These are phyloP conservation scores for Clarias fuscus DNA, from an alignment of 2,797 vertebrate genomes.

Conservation along the genomic window DNA sequence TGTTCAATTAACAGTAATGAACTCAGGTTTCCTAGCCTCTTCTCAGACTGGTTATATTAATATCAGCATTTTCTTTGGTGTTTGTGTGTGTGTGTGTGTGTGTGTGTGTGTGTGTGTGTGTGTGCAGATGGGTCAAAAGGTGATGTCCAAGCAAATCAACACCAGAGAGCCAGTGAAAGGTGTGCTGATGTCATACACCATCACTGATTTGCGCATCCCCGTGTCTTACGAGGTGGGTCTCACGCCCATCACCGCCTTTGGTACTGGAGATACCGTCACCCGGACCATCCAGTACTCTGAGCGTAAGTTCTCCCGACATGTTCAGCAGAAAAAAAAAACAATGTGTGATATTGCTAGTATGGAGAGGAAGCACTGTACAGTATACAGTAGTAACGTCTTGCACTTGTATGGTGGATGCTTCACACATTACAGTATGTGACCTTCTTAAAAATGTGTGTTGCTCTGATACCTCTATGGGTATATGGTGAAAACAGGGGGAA, in stretches of 20 bases:
- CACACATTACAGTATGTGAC: not conserved
- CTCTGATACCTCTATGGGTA: too few species aligned
- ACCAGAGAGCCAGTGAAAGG: slow-evolving; percentile 86
- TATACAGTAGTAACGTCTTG: not conserved
- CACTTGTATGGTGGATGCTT: not conserved
- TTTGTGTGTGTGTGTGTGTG: not conserved
- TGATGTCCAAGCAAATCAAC: slow-evolving; percentile 79
- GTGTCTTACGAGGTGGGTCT: slow-evolving; percentile 89
- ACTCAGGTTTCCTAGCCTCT: too few species aligned
- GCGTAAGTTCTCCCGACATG: slow-evolving; percentile 77
- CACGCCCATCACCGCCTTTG: slow-evolving; percentile 88
- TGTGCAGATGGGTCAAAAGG: slow-evolving; percentile 66
- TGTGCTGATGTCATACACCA: slow-evolving; percentile 81
- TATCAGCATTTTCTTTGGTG: too few species aligned
- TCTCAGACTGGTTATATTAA: too few species aligned
- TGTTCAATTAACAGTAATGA: too few species aligned
- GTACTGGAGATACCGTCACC: slow-evolving; percentile 82
- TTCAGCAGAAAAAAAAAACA: not conserved
- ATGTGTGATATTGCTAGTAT: not conserved
- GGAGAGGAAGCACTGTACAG: not conserved
- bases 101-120: not conserved
- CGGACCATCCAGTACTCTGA: slow-evolving; percentile 91
- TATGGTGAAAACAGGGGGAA: not conserved
- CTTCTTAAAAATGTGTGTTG: not conserved
- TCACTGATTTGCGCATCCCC: slow-evolving; percentile 86